phyloP scores from a whole-genome alignment of 2,113 vertebrate genomes.

The Eidolon helvum region DNA sequence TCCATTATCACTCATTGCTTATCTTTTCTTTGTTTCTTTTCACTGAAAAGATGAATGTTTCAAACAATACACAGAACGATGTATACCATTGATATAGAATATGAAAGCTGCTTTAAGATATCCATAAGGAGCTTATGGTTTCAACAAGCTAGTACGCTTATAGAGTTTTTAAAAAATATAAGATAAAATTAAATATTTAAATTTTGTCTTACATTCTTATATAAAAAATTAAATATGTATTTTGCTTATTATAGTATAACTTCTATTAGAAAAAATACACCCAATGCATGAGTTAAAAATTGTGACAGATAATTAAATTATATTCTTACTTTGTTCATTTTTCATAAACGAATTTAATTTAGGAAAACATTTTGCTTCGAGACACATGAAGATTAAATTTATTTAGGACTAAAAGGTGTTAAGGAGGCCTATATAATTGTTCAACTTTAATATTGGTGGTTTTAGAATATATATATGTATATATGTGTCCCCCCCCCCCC shows the following conservation, averaged over 20 bases:
- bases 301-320: slow-evolving; percentile 74
- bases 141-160: background rate
- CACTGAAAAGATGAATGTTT: background rate
- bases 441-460: slow-evolving; percentile 53
- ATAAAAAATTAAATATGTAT: too few species aligned
- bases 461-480: background rate
- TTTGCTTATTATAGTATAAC: slow-evolving; percentile 5
- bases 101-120: background rate
- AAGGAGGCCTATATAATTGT: slow-evolving; percentile 43
- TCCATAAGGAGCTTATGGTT: background rate
- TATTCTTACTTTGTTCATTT: slow-evolving; percentile 68
- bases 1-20: background rate
- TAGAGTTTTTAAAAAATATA: background rate
- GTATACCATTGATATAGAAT: background rate
- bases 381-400: slow-evolving; percentile 76
- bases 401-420: slow-evolving; percentile 43
- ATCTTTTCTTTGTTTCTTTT: background rate
- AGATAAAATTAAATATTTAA: slow-evolving; percentile 1
- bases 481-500: too few species aligned
- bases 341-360: slow-evolving; percentile 77
- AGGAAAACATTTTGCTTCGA: slow-evolving; percentile 72
- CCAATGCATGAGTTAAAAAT: slow-evolving; percentile 65
- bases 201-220: too few species aligned
- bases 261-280: slow-evolving; percentile 47
- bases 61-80: background rate